Conservation (phyloP, 1,140 invertebrate genomes). For the Cydia amplana region DNA sequence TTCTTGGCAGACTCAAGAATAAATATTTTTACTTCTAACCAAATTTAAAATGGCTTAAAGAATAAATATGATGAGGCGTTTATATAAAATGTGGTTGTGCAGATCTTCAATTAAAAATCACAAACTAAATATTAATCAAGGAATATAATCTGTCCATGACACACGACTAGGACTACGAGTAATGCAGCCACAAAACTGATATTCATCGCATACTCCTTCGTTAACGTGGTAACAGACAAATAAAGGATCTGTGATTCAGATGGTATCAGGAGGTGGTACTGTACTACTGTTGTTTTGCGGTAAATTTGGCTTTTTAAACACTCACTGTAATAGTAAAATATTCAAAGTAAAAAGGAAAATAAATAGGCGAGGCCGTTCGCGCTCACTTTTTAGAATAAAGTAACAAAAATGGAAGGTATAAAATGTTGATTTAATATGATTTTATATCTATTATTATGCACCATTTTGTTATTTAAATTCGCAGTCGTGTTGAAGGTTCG, state of each 20-base stretch:
- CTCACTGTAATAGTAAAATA: not conserved
- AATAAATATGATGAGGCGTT: no score
- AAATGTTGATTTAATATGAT: no score
- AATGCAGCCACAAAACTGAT: not conserved
- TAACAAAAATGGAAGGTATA: no score
- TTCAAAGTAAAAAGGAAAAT: no score
- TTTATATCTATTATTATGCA: no score
- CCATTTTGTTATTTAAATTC: no score
- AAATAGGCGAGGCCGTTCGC: no score
- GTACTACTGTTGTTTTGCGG: slow-evolving; percentile 1
- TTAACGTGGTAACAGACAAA: slow-evolving; percentile 21
- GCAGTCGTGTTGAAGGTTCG: not conserved
- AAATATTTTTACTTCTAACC: no score
- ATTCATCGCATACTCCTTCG: slow-evolving; percentile 11
- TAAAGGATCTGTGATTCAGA: slow-evolving; percentile 21
- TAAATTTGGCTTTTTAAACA: not conserved
- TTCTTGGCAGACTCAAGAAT: no score
- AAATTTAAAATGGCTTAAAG: no score
- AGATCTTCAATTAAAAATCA: no score
- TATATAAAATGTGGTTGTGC: no score
- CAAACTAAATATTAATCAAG: not conserved
- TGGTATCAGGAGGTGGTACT: not conserved
- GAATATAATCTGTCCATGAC: not conserved
- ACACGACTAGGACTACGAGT: not conserved
- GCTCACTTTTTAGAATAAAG: not conserved